A percentile compares a stretch with the other conserved stretches of the same genome.
phyloP scores from a whole-genome alignment of 2,113 vertebrate species.

The Silurus glanis region DNA sequence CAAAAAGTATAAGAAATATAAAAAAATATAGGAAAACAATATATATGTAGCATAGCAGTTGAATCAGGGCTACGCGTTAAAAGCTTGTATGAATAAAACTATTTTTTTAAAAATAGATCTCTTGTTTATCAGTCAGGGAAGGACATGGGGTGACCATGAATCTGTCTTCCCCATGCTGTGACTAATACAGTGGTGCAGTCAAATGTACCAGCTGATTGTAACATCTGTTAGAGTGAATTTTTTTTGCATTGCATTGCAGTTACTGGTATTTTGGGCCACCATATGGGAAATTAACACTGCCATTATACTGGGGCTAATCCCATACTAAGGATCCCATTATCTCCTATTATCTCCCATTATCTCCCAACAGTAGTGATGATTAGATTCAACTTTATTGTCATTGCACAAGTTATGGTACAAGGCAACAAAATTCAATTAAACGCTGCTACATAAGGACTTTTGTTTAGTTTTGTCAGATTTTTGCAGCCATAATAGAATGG shows the following conservation, averaged over 20 bases:
- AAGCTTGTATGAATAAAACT: too few species aligned
- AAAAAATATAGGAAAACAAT: too few species aligned
- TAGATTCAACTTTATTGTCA: too few species aligned
- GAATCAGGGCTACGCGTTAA: too few species aligned
- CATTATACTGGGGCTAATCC: neutral
- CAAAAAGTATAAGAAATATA: too few species aligned
- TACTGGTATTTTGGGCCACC: neutral
- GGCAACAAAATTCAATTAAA: too few species aligned
- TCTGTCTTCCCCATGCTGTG: neutral
- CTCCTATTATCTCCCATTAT: too few species aligned
- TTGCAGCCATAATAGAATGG: too few species aligned
- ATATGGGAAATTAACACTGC: conserved; percentile 8
- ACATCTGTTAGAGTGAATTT: neutral
- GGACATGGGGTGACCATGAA: neutral
- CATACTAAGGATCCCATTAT: neutral
- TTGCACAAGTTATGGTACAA: too few species aligned
- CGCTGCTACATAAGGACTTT: neutral
- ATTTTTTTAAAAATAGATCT: too few species aligned
- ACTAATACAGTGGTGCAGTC: neutral
- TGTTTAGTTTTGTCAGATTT: neutral
- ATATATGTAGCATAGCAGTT: too few species aligned
- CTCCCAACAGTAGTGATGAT: too few species aligned
- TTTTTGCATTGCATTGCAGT: neutral
- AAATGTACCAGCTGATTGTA: neutral
- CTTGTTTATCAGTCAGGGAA: neutral